Evolutionary conservation across 1,140 invertebrate species (phyloP).

Genomic region (Drosophila seguyi): DNA sequence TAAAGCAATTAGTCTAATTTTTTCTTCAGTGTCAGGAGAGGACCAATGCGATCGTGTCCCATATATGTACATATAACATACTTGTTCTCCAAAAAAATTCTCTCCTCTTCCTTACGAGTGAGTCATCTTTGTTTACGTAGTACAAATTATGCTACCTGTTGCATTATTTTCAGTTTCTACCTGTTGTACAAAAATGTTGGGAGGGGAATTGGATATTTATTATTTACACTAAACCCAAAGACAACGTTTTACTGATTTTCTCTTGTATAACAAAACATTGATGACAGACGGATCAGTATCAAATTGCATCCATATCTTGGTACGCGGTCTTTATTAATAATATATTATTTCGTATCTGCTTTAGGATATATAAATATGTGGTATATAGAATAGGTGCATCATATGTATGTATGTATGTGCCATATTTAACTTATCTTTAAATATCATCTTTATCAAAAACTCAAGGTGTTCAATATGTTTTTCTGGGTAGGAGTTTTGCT

Average conservation of each 20-base stretch:
- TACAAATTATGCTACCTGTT: slow-evolving; percentile 80
- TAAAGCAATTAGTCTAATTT: not conserved
- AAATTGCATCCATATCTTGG: not conserved
- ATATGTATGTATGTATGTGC: no score
- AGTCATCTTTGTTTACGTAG: slow-evolving; percentile 74
- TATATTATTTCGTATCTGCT: no score
- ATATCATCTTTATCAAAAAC: no score
- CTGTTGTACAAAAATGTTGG: slow-evolving; percentile 31
- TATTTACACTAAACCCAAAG: not conserved
- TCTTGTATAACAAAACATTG: slow-evolving; percentile 17
- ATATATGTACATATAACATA: slow-evolving; percentile 36
- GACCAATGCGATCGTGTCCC: slow-evolving; percentile 46
- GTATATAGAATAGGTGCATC: no score
- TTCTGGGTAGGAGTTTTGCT: no score
- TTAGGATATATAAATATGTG: no score
- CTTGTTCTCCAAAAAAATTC: slow-evolving; percentile 54
- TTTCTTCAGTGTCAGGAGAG: slow-evolving; percentile 1
- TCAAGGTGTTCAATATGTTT: no score
- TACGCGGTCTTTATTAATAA: not conserved
- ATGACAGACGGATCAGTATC: slow-evolving; percentile 8
- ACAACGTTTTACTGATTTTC: not conserved
- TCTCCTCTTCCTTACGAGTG: slow-evolving; percentile 31
- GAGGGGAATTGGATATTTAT: not conserved
- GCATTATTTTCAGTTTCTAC: slow-evolving; percentile 59
- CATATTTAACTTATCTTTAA: no score